Evolutionary conservation across 2,888 invertebrate species (phyloP), one percentile per base, ranked within the genome.

Genomic region (Eretmocerus hayati): DNA sequence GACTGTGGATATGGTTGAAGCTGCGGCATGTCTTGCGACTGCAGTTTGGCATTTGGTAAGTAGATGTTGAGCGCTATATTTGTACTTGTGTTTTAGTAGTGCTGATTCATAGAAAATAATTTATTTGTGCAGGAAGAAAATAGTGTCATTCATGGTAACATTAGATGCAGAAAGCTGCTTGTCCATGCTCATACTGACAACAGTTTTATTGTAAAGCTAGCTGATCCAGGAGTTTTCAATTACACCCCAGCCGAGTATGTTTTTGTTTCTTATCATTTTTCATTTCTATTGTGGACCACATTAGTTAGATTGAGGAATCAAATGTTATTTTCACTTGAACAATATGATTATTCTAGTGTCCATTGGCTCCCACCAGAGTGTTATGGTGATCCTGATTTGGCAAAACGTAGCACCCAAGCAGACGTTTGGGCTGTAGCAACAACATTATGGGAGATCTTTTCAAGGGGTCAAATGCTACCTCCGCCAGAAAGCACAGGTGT

Each of bases 401-500:
- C 85, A 13, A 81, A 80, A 65, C 74, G 76, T 9, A 85, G 84
- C 18, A 77, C 80, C 0, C 77, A 81, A 44, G 86, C 89, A 11
- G 94, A 94, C 64, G 82, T 92, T 19, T 95, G 91, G 90, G 90
- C 94, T 5, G 85, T 89, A 65, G 90, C 88, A 0, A 94, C 93
- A 4, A 92, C 92, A 0, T 69, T 93, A 16, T 94, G 92, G 90
- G 90, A 94, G 72, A 86, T 94, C 58, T 94, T 93, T 73, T 84
- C 86, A 0, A 84, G 80, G 58, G 93, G 92, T 30, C 76, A 65
- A 15, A 61, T 67, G 38, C 75, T 78, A 36, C 66, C 67, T 9
- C 8, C 8, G 30, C n/a, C n/a, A n/a, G n/a, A n/a, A n/a, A n/a
- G n/a, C 32, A 76, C 65, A 15, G 61, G 67, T 39, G 75, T 78